phyloP scores from a whole-genome alignment of 2,797 vertebrate genomes.

The Sarcophilus harrisii region DNA sequence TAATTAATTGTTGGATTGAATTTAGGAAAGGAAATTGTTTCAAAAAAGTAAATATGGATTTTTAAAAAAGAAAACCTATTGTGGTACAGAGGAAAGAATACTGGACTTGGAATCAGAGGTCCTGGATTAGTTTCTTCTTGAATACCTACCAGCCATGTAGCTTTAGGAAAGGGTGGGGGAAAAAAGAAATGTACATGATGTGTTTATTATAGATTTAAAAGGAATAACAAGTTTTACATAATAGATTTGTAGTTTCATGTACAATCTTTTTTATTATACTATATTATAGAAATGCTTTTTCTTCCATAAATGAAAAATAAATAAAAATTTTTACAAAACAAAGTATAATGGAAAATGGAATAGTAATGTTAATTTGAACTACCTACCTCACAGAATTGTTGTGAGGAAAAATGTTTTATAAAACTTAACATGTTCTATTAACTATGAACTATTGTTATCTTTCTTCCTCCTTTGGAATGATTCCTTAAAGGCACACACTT shows the following conservation, averaged over 20 bases:
- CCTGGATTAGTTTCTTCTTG: not conserved
- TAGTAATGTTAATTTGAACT: not conserved
- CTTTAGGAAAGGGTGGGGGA: not conserved
- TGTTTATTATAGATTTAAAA: not conserved
- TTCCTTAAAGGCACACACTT: not conserved
- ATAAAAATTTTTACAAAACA: not conserved
- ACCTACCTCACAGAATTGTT: too few species aligned
- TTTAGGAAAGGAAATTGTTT: not conserved
- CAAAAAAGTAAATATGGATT: not conserved
- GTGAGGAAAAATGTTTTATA: too few species aligned
- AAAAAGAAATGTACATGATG: not conserved
- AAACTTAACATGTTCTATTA: not conserved
- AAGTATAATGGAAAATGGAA: not conserved
- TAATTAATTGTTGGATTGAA: not conserved
- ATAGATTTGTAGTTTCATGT: too few species aligned
- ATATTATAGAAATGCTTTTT: not conserved
- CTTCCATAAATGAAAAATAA: too few species aligned
- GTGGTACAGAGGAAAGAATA: too few species aligned
- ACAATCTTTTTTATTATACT: too few species aligned
- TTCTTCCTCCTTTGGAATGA: not conserved
- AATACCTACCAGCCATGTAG: not conserved
- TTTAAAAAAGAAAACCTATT: not conserved
- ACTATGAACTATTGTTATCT: not conserved
- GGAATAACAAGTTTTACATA: too few species aligned
- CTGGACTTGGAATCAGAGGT: not conserved